Percentiles rank a stretch among this genome's conserved stretches.
Conservation (phyloP, 1,140 invertebrate genomes). For the Zaprionus taronus region DNA sequence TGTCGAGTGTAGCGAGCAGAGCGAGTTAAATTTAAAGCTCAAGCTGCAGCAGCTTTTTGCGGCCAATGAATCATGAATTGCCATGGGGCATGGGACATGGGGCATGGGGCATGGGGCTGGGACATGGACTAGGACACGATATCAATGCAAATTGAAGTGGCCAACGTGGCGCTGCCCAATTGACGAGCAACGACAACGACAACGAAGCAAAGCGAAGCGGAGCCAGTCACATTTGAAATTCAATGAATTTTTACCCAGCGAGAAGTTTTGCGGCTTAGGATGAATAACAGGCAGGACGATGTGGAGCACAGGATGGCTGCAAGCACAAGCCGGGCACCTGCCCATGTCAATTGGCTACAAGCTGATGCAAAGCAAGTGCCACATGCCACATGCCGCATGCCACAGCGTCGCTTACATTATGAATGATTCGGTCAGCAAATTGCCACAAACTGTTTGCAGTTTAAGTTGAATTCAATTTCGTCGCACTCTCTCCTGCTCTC, state of each 20-base stretch:
- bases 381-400: slow-evolving; percentile 43
- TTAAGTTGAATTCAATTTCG: slow-evolving; percentile 75
- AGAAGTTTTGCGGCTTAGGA: slow-evolving; percentile 59
- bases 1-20: slow-evolving; percentile 32
- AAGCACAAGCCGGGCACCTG: slow-evolving; percentile 36
- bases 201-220: not conserved
- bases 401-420: slow-evolving; percentile 69
- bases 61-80: slow-evolving; percentile 75
- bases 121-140: slow-evolving; percentile 27
- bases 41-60: slow-evolving; percentile 30
- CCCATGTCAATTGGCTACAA: slow-evolving; percentile 70
- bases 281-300: slow-evolving; percentile 57
- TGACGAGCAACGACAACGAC: slow-evolving; percentile 24
- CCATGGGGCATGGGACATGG: slow-evolving; percentile 4
- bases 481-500: not conserved
- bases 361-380: slow-evolving; percentile 42
- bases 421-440: slow-evolving; percentile 71
- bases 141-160: slow-evolving; percentile 81
- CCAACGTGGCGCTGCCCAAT: slow-evolving; percentile 71
- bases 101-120: slow-evolving; percentile 5
- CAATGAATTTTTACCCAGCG: slow-evolving; percentile 79
- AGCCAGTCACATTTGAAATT: slow-evolving; percentile 72
- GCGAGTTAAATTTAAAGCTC: slow-evolving; percentile 43
- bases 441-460: slow-evolving; percentile 62
- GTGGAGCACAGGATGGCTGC: slow-evolving; percentile 16